Base-by-base conservation (phyloP, 2,797 vertebrate species). In the Halcyon smyrnensis region DNA sequence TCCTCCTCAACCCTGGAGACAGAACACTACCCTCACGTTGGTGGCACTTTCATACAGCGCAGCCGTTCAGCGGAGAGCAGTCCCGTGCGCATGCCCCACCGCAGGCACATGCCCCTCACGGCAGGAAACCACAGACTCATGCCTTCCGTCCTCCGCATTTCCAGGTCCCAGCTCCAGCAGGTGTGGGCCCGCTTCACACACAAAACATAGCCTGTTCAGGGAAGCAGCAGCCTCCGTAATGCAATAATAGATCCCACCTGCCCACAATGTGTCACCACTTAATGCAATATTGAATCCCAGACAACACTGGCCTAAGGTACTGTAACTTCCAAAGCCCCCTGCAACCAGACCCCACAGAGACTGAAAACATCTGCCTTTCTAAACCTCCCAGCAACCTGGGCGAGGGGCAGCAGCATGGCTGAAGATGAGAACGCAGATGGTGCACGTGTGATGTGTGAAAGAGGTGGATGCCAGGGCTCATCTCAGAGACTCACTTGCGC, bases 31-130 rank as follows among this genome's bases (percentile, higher is more conserved):
- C 99, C 99, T 79, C 99, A 99, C 97, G 98, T 98, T 69, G 98
- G 98, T 93, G 98, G 98, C 93, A 98, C 99, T 98, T 99, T 99
- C 98, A 99, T 99, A 98, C 99, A 99, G 98, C 98, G 99, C 98
- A 99, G 99, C 98, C 99, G 99, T 98, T 99, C 99, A 3, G 99
- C 99, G 16, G 99, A 99, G 98, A 99, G 99, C 98, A 99, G 99
- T 97, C 99, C 99, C 13, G 99, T 99, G 94, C 99, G 99, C 96
- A 94, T 98, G 97, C 96, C 98, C 94, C 98, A 98, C 97, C 98
- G 99, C 85, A 98, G 99, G 94, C 98, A 99, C 89, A 98, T 98
- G 95, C 98, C 99, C 36, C 98, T 99, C 96, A 97, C 98, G 43
- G 98, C 99, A 80, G 98, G 98, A 97, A 99, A 99, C 98, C 99